Evolutionary conservation across 2,113 vertebrate species (phyloP), one percentile per base, ranked within the genome.

Genomic region (Atractosteus spatula): DNA sequence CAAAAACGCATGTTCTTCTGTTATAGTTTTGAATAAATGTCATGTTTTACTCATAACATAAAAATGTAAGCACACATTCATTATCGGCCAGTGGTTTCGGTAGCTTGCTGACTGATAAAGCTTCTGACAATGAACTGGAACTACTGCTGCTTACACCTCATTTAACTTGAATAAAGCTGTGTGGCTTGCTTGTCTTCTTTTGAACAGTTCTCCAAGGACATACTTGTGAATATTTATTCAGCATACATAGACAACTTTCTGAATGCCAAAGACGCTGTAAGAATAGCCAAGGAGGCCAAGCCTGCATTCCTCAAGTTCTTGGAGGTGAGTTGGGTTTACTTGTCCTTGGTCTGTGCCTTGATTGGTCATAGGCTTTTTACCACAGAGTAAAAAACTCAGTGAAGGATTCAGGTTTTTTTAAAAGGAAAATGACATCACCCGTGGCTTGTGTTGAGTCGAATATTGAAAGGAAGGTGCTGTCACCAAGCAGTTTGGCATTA

Each of bases 201-300:
- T 12, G 65, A 43, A 14, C 83, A 99, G 97, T 99, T 99, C 86
- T 98, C 97, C 83, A 99, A 96, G 89, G 97, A 99, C 0, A 85
- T 95, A 78, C 87, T 99, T 16, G 97, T 96, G 68, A 95, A 94
- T 76, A 98, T 96, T 87, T 99, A 99, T 78, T 99, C 97, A 0
- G 97, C 97, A 12, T 99, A 99, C 85, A 98, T 99, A 0, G 97
- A 99, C 81, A 99, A 99, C 83, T 99, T 98, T 73, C 95, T 99
- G 86, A 99, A 96, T 0, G 97, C 97, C 83, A 99, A 97, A 91
- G 97, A 98, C 2, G 97, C 97, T 0, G 96, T 99, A 69, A 92
- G 97, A 80, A 92, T 98, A 0, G 97, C 97, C 54, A 98, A 98
- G 84, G 97, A 99, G 81, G 94, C 96, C 73, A 93, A 94, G 68